Conservation (phyloP, 1,140 invertebrate species). For the Brachionus sp. region DNA sequence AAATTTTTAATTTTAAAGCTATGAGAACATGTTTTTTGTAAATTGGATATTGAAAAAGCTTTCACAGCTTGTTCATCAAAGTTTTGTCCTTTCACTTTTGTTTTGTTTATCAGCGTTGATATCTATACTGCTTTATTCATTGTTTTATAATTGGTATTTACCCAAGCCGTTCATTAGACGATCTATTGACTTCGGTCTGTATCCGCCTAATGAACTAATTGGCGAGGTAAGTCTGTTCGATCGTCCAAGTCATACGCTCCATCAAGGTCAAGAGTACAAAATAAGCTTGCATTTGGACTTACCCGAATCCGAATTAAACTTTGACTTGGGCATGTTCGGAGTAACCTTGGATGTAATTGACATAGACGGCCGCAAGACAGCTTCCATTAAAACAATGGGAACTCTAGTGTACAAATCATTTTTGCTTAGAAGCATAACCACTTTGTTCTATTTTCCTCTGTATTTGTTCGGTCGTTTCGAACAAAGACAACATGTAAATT, state of each 20-base stretch:
- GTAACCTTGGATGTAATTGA: slow-evolving; percentile 5
- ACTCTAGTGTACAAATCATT: slow-evolving; percentile 43
- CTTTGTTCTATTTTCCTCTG: slow-evolving; percentile 19
- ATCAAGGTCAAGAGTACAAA: slow-evolving; percentile 38
- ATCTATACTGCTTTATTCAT: not conserved
- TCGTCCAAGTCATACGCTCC: not conserved
- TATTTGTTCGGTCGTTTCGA: slow-evolving; percentile 41
- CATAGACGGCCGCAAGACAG: slow-evolving; percentile 16
- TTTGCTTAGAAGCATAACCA: slow-evolving; percentile 19
- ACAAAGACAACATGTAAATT: slow-evolving; percentile 6
- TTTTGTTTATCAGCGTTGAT: not conserved
- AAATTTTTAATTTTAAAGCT: not conserved
- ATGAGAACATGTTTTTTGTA: not conserved
- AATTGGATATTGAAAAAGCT: slow-evolving; percentile 29
- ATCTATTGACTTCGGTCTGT: slow-evolving; percentile 11
- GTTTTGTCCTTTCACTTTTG: not conserved
- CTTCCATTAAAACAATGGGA: slow-evolving; percentile 32
- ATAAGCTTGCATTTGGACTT: slow-evolving; percentile 6
- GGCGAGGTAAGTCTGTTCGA: slow-evolving; percentile 27
- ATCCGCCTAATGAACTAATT: not conserved
- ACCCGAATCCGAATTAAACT: slow-evolving; percentile 34
- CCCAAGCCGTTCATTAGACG: not conserved
- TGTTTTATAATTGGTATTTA: slow-evolving; percentile 42
- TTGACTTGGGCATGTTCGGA: slow-evolving; percentile 43
- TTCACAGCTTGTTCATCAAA: not conserved